Evolutionary conservation across 2,888 invertebrate genomes (phyloP).

Genomic region (Lithophane socia): DNA sequence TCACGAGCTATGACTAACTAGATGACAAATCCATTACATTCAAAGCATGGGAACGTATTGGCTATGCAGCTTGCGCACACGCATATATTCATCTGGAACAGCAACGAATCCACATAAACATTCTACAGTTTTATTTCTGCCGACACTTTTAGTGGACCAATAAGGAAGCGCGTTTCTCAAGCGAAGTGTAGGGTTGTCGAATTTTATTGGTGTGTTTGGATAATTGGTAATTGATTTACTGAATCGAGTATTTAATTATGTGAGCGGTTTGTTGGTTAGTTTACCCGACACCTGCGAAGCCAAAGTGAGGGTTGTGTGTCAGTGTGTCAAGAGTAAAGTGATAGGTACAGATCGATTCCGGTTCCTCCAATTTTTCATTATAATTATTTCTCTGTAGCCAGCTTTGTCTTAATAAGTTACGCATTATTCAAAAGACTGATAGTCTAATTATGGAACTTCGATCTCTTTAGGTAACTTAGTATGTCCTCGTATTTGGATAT

Average conservation of each 20-base stretch:
- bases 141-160: slow-evolving; percentile 58
- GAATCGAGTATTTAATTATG: not conserved
- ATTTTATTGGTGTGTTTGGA: slow-evolving; percentile 6
- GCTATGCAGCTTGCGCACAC: slow-evolving; percentile 39
- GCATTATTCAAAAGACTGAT: no score
- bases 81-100: slow-evolving; percentile 47
- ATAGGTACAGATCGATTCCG: not conserved
- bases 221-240: not conserved
- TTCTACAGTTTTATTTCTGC: slow-evolving; percentile 56
- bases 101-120: slow-evolving; percentile 52
- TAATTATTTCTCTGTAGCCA: no score
- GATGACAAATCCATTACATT: slow-evolving; percentile 54
- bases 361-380: not conserved
- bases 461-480: not conserved
- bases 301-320: not conserved
- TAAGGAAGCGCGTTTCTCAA: slow-evolving; percentile 56
- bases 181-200: slow-evolving; percentile 44
- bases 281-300: not conserved
- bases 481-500: not conserved
- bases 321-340: not conserved
- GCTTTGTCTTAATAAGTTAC: not conserved
- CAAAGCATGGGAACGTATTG: slow-evolving; percentile 57
- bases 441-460: not conserved
- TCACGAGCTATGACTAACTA: slow-evolving; percentile 39
- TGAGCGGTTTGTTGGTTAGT: not conserved